Base-by-base conservation (phyloP, 2,797 vertebrate species). In the Megaceryle alcyon region DNA sequence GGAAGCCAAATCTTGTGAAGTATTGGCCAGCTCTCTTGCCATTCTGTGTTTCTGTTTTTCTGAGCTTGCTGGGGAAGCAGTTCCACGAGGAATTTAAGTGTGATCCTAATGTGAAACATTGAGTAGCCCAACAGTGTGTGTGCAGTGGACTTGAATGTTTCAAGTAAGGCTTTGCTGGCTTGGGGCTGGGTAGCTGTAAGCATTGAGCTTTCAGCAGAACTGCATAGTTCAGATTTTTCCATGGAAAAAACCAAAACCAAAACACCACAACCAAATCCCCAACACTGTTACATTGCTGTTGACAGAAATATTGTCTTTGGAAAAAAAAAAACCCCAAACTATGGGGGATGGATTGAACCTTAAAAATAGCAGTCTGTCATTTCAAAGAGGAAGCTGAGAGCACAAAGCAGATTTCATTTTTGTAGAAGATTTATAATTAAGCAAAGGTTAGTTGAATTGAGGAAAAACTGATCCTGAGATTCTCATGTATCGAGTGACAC, bases 351-450 rank as follows among this genome's bases (percentile, higher is more conserved):
- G 83, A 83, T 92, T 82, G 83, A 95, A 80, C 78, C 37, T 94
- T 95, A 90, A 96, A 91, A 95, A 94, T 84, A 94, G 88, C 88
- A 95, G 31, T 44, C 64, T 93, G 64, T 82, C 49, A 2, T 88
- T 90, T 93, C 94, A 92, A 90, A 94, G 83, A 68, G 49, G 41
- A 86, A 60, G 6, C 39, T 86, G 80, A 22, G 43, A 87, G 80
- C 56, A 49, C 57, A 68, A 92, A 54, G 87, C 57, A 88, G 87
- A 72, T 85, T 85, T 88, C 86, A 48, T 92, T 94, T 90, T 64
- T 95, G 61, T 71, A 82, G 68, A 94, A 96, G 85, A 89, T 86
- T 80, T 91, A 81, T 94, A 94, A 94, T 96, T 94, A 64, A 64
- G 77, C 88, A 89, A 89, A 90, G 64, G 70, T 90, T 86, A 79